Evolutionary conservation across 2,113 vertebrate species (phyloP).

Genomic region (Syrmaticus mikado): DNA sequence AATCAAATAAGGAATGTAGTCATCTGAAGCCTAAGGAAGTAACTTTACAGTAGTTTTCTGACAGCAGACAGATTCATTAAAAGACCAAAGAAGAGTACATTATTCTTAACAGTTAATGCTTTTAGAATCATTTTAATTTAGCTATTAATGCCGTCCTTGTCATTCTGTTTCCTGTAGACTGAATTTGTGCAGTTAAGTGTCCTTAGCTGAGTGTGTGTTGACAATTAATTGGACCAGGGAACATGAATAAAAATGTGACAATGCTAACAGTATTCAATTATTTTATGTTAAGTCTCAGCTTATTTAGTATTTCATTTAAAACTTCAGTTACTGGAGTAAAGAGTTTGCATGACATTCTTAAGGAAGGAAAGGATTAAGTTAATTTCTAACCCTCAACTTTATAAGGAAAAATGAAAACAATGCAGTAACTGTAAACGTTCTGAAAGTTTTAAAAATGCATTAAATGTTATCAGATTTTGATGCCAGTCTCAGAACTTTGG

Average conservation of each 20-base stretch:
- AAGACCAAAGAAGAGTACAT: not conserved
- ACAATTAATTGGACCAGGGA: not conserved
- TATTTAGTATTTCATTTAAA: conserved; percentile 4
- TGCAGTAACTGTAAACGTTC: not conserved
- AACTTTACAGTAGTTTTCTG: not conserved
- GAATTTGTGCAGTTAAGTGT: not conserved
- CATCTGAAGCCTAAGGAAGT: conserved; percentile 49
- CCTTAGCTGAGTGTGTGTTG: not conserved
- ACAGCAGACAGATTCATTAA: conserved; percentile 39
- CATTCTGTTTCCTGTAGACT: not conserved
- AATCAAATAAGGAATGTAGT: conserved; percentile 52
- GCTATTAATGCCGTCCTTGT: not conserved
- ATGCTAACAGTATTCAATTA: not conserved
- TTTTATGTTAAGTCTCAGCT: not conserved
- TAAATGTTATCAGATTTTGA: not conserved
- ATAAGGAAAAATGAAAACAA: not conserved
- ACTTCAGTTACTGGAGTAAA: not conserved
- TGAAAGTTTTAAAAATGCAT: not conserved
- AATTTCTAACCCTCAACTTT: not conserved
- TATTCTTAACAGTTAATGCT: conserved; percentile 26
- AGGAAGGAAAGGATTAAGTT: not conserved
- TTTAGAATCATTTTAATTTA: conserved; percentile 18
- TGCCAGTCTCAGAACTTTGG: not conserved
- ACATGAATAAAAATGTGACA: not conserved
- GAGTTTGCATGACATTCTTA: not conserved